These are phyloP conservation scores for Pyrgilauda ruficollis DNA, from an alignment of 2,113 vertebrate genomes.

Conservation along the genomic window DNA sequence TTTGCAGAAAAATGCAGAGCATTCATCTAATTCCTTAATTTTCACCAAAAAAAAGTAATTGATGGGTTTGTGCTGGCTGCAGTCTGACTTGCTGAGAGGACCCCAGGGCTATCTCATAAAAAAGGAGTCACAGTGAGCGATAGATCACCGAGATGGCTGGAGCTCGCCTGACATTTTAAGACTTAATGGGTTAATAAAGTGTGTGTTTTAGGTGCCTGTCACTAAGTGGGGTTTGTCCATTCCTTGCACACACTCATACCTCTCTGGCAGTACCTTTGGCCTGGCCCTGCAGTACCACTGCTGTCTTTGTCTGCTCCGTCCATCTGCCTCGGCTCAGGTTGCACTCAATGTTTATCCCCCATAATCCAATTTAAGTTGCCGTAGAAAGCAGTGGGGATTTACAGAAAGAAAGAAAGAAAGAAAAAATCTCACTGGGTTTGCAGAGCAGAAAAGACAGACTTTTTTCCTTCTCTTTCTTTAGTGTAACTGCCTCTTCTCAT, in stretches of 20 bases:
- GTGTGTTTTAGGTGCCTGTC: conserved; percentile 37
- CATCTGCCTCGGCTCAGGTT: conserved; percentile 67
- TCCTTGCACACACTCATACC: conserved; percentile 35
- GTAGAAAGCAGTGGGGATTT: conserved; percentile 47
- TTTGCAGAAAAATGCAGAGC: conserved; percentile 50
- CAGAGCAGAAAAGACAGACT: background rate
- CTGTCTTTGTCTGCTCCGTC: conserved; percentile 45
- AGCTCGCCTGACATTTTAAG: conserved; percentile 45
- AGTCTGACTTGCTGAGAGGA: conserved; percentile 29
- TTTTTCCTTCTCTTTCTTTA: background rate
- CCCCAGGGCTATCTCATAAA: conserved; percentile 56
- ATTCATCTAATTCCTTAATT: conserved; percentile 56
- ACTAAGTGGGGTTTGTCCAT: conserved; percentile 26
- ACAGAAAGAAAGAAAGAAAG: conserved; percentile 30
- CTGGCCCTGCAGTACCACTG: background rate
- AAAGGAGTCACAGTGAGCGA: conserved; percentile 18
- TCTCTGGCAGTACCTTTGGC: conserved; percentile 52
- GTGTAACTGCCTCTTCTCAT: background rate
- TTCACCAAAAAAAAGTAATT: conserved; percentile 34
- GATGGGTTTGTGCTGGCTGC: conserved; percentile 47
- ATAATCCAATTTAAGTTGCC: conserved; percentile 67
- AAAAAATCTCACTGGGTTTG: conserved; percentile 1
- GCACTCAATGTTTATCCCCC: conserved; percentile 55
- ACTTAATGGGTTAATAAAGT: conserved; percentile 64
- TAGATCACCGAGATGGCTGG: conserved; percentile 35